Conservation (phyloP, 2,888 invertebrate genomes). For the Cremastinae sp. region DNA sequence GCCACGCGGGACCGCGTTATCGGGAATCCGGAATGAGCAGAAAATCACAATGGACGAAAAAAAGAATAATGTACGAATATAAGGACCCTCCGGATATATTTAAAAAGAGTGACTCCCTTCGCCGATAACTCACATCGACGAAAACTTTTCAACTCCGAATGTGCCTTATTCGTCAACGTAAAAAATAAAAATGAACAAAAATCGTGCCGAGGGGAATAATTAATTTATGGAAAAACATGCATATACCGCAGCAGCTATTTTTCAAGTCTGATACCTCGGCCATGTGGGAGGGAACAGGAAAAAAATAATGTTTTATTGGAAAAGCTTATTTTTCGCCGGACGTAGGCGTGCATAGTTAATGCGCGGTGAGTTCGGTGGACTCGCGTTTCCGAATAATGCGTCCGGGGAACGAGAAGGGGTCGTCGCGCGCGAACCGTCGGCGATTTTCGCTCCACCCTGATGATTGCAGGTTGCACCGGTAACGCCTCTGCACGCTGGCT, state of each 20-base stretch:
- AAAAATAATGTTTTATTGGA: background rate
- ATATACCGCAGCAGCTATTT: background rate
- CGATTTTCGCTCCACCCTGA: slow-evolving; percentile 78
- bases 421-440: slow-evolving; percentile 53
- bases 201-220: no score
- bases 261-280: background rate
- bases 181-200: no score
- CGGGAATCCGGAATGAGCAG: slow-evolving; percentile 35
- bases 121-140: no score
- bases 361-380: slow-evolving; percentile 23
- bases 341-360: slow-evolving; percentile 30
- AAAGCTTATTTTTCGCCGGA: slow-evolving; percentile 8
- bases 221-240: background rate
- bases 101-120: background rate
- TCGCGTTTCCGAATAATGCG: slow-evolving; percentile 13
- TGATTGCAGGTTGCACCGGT: slow-evolving; percentile 79
- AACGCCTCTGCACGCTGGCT: slow-evolving; percentile 71
- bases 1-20: slow-evolving; percentile 41
- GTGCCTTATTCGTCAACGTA: no score
- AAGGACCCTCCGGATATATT: background rate
- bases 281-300: background rate
- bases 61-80: slow-evolving; percentile 1
- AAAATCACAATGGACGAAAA: slow-evolving; percentile 40
- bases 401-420: slow-evolving; percentile 41
- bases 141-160: no score